Evolutionary conservation across 2,113 vertebrate species (phyloP), one percentile per base, ranked within the genome.

Genomic region (Oncorhynchus keta): DNA sequence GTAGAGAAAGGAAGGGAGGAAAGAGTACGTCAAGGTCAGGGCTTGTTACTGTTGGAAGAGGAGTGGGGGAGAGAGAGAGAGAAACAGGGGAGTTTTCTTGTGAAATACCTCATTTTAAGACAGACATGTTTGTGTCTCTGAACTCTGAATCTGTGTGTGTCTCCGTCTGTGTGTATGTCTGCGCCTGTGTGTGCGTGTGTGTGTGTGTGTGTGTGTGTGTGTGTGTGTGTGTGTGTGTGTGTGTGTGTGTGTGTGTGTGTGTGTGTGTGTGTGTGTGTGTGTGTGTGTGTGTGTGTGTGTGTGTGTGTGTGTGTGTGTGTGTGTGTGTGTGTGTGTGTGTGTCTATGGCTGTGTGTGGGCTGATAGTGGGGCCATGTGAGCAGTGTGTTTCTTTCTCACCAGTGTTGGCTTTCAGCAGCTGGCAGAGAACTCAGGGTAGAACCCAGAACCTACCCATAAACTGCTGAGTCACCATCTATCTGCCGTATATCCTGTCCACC

Each of bases 381-480:
- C 82, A 69, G 12, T 16, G 49, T 4, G 14, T 72, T 62, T 78
- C 76, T 83, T 89, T 91, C 89, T 89, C 89, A 91, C 88, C 83
- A 69, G 87, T 87, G 83, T 90, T 88, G 82, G 79, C 87, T 91
- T 91, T 87, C 89, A 85, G 14, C 76, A 70, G 72, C 55, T 87
- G 87, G 88, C 86, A 68, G 35, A 0, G 74, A 65, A 74, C 64
- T 68, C 55, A 28, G 70, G 13, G 39, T n/a, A 2, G n/a, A 69
- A 51, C 49, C 51, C 24, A 70, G 77, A 87, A 14, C 16, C 77
- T 76, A 71, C 70, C n/a, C 55, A 69, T 65, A 66, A n/a, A 22
- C 74, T 73, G 76, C 80, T 82, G 65, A 83, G 66, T 81, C 65
- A 76, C 69, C 51, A 57, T 57, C 51, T 20, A 13, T 57, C 51